phyloP scores from a whole-genome alignment of 2,888 invertebrate species.

The Seladonia tumulorum region DNA sequence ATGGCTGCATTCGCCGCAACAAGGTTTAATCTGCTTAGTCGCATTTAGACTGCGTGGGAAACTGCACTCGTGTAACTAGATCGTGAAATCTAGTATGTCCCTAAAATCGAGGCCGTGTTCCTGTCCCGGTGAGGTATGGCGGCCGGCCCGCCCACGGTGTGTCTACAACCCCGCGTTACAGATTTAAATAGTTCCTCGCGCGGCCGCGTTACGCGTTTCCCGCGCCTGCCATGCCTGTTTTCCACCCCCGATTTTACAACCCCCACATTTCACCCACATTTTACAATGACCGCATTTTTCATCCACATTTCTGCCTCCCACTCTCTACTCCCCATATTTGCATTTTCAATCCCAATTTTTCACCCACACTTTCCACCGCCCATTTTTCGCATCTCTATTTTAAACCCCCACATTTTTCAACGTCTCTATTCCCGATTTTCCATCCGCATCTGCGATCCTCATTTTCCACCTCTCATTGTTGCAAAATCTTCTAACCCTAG shows the following conservation, averaged over 20 bases:
- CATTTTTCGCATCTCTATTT: background rate
- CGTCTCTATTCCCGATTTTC: background rate
- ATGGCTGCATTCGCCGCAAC: conserved; percentile 68
- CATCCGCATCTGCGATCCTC: too few species aligned
- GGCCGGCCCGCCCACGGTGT: conserved; percentile 67
- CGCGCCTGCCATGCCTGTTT: conserved; percentile 21
- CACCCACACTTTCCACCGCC: background rate
- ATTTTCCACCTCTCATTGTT: too few species aligned
- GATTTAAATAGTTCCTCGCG: conserved; percentile 70
- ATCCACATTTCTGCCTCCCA: background rate
- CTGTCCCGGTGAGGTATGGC: conserved; percentile 72
- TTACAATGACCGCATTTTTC: background rate
- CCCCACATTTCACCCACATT: background rate
- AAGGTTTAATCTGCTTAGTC: conserved; percentile 77
- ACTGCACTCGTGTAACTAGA: conserved; percentile 74
- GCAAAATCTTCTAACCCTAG: too few species aligned
- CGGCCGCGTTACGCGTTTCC: conserved; percentile 38
- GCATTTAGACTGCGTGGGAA: conserved; percentile 76
- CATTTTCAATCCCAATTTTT: background rate
- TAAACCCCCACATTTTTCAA: background rate
- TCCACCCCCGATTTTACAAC: background rate
- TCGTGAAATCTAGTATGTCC: conserved; percentile 73
- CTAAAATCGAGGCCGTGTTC: conserved; percentile 76
- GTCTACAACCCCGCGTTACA: conserved; percentile 69
- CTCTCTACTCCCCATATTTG: rapidly evolving